Conservation (phyloP, 2,888 invertebrate species). For the Epsilonema sp. region DNA sequence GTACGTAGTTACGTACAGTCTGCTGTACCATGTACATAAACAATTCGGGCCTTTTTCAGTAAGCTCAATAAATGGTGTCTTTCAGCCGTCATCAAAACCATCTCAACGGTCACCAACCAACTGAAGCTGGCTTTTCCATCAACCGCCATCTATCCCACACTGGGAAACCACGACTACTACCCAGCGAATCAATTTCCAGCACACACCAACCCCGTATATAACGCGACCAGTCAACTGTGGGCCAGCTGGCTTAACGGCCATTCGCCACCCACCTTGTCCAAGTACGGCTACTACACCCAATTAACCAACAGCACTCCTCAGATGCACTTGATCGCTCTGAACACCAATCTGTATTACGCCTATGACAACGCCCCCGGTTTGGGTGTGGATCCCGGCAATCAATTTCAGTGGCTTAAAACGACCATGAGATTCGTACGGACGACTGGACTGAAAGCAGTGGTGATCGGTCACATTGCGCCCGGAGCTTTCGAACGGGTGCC, state of each 20-base stretch:
- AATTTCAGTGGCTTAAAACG: not conserved
- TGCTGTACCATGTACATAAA: too few species aligned
- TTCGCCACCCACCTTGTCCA: too few species aligned
- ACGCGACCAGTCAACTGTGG: not conserved
- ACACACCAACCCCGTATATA: not conserved
- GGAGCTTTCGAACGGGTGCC: not conserved
- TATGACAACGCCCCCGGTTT: not conserved
- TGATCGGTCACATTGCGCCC: not conserved
- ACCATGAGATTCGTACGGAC: too few species aligned
- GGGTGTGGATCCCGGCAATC: not conserved
- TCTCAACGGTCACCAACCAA: not conserved
- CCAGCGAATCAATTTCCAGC: not conserved
- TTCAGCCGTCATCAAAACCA: not conserved
- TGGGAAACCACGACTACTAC: not conserved
- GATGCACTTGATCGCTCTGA: too few species aligned
- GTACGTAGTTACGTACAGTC: too few species aligned
- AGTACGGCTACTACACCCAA: too few species aligned
- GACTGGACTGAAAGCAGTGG: not conserved
- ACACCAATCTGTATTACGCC: not conserved
- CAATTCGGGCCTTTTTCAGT: too few species aligned
- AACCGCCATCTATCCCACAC: not conserved
- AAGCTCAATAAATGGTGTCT: not conserved
- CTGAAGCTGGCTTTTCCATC: not conserved
- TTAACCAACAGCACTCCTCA: too few species aligned
- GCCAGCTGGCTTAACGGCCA: too few species aligned